Base-by-base conservation (phyloP, 2,888 invertebrate genomes). In the Neria commutata region DNA sequence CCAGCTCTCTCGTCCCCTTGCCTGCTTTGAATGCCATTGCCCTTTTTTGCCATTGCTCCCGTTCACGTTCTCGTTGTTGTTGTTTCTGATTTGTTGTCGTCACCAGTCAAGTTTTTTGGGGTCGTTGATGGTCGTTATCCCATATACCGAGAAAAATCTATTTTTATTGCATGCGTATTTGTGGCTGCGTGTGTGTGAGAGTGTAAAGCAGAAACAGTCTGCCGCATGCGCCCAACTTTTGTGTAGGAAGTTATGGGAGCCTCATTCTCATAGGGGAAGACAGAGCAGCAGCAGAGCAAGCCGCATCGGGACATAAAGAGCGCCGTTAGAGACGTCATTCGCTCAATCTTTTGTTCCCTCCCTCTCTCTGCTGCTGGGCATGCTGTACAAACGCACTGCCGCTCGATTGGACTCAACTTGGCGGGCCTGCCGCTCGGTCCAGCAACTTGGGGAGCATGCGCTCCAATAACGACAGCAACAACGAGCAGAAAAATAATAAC, bases 41-140 rank as follows among this genome's bases (percentile, higher is more conserved):
- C 23, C 25, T 47, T 2, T 19, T 3, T 23, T 21, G 21, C 24
- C 16, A 19, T 4, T 1, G 23, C 19, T 33, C 34, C 51, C n/a
- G 33, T 51, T 16, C 19, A 1, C 25, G 33, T 34, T 34, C 8
- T 51, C 21, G 34, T 21, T 23, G 34, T 23, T 47, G 25, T 23
- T 23, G 34, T 51, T 33, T n/a, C n/a, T n/a, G n/a, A n/a, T n/a
- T n/a, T 14, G 33, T 23, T 14, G 33, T 46, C 46, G 46, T 46
- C 46, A 46, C 10, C n/a, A n/a, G n/a, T n/a, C n/a, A n/a, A n/a
- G n/a, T 6, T 23, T 19, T 66, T 73, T 70, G 78, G 78, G 77
- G 77, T 77, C 77, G 78, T 77, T 77, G 72, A 69, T 78, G 77
- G 77, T 77, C 77, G 74, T 77, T 77, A 77, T 77, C 77, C 77